Percentiles rank a stretch among this genome's conserved stretches.
Evolutionary conservation across 2,113 vertebrate species (phyloP).

Genomic region (Rafetus swinhoei): DNA sequence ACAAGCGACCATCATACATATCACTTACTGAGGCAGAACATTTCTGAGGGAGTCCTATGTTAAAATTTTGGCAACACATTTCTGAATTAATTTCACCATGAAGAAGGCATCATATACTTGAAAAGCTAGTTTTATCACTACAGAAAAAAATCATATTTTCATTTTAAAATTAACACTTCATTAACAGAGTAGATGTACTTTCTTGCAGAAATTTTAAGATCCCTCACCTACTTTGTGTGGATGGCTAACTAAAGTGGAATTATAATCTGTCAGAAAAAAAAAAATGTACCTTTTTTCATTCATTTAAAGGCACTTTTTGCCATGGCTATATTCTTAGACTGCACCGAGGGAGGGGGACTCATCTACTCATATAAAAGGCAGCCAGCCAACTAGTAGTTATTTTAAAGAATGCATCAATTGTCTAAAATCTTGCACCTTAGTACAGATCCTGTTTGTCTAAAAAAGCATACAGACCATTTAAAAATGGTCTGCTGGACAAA

Average conservation of each 20-base stretch:
- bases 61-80: background rate
- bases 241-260: background rate
- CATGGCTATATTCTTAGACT: constrained; percentile 22
- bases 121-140: background rate
- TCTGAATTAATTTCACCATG: background rate
- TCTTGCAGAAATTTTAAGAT: background rate
- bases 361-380: constrained; percentile 50
- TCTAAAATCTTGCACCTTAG: constrained; percentile 61
- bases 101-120: constrained; percentile 28
- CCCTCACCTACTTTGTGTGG: background rate
- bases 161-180: background rate
- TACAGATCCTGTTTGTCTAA: constrained; percentile 59
- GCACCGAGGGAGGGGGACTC: background rate
- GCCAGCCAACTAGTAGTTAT: constrained; percentile 10
- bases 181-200: background rate
- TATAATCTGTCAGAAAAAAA: background rate
- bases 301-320: constrained; percentile 28
- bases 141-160: background rate
- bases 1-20: background rate
- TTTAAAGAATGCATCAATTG: constrained; percentile 67
- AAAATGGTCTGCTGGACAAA: constrained; percentile 43
- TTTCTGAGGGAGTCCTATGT: background rate
- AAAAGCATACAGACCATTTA: constrained; percentile 58
- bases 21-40: background rate
- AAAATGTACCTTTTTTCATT: constrained; percentile 19